Evolutionary conservation across 2,113 vertebrate genomes (phyloP), one percentile per base, ranked within the genome.

Genomic region (Entomyzon cyanotis): DNA sequence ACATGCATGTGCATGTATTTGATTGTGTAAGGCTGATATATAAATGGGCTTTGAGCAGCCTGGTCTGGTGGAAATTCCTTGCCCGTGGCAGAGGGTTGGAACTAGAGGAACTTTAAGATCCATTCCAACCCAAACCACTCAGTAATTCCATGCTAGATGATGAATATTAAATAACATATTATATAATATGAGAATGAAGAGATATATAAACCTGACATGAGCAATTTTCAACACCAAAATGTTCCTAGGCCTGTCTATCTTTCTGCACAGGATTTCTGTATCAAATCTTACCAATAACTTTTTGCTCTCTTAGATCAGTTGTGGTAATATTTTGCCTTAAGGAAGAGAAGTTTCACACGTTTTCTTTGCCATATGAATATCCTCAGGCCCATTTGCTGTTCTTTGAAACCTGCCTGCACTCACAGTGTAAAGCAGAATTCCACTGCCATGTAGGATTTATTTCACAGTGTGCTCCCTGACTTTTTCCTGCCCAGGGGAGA

Each of bases 141-240:
- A 27, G 25, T 2, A 24, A 35, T 35, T n/a, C 53, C 4, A 12
- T 17, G 5, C 37, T 1, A 24, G 4, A 44, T 9, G 4, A 30
- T 49, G 10, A 55, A 30, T 47, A 65, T 79, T 58, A 22, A 6
- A 19, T 5, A 22, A 5, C 12, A n/a, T 28, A 13, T 12, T 19
- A 6, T 20, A 21, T 11, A 44, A 44, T 13, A 21, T 5, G 41
- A 41, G 24, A 56, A 79, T 21, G 3, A 16, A 86, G 35, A 52
- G 7, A 3, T 31, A 31, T 7, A 33, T 5, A 53, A 67, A 83
- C 7, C 39, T 27, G 23, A 27, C 22, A 17, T 22, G 30, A 37
- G 19, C 55, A 46, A 5, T 25, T 37, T 79, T 82, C 46, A 44
- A 10, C 31, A 84, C 22, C 33, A 49, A 76, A 88, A 59, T 5